Conservation (phyloP, 2,113 vertebrate species). For the Phainopepla nitens region DNA sequence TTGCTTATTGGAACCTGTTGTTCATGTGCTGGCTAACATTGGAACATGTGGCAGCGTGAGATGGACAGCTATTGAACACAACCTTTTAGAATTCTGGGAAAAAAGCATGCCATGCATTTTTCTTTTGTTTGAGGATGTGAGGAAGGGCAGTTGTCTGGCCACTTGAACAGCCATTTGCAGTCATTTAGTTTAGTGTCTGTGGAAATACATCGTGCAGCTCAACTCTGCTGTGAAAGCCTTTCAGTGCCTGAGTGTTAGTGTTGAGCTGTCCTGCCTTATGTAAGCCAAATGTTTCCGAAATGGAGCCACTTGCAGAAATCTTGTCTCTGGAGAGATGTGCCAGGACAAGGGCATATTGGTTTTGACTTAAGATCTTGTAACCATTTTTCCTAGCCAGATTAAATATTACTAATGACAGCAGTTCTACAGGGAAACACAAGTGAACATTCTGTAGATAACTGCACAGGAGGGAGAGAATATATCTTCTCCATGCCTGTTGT, state of each 20-base stretch:
- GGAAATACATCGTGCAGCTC: neutral
- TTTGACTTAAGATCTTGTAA: slow-evolving; percentile 13
- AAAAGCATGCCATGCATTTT: neutral
- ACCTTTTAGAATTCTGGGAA: neutral
- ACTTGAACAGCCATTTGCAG: neutral
- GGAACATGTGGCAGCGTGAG: neutral
- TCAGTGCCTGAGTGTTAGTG: neutral
- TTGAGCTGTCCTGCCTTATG: neutral
- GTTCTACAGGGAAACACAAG: neutral
- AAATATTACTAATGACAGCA: slow-evolving; percentile 17
- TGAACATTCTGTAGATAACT: neutral
- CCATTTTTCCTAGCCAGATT: slow-evolving; percentile 9
- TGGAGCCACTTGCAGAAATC: neutral
- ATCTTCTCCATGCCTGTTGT: neutral
- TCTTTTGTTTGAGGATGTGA: neutral
- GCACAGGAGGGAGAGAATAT: neutral
- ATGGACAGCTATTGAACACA: neutral
- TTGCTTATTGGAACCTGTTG: neutral
- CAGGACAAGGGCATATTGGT: neutral
- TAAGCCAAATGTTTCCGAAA: neutral
- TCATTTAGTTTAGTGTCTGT: neutral
- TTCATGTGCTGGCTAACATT: neutral
- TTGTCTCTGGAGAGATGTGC: neutral
- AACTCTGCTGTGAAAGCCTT: neutral
- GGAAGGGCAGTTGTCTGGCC: neutral